These are phyloP conservation scores for Sphecodes monilicornis DNA, from an alignment of 2,888 invertebrate species.

Conservation along the genomic window DNA sequence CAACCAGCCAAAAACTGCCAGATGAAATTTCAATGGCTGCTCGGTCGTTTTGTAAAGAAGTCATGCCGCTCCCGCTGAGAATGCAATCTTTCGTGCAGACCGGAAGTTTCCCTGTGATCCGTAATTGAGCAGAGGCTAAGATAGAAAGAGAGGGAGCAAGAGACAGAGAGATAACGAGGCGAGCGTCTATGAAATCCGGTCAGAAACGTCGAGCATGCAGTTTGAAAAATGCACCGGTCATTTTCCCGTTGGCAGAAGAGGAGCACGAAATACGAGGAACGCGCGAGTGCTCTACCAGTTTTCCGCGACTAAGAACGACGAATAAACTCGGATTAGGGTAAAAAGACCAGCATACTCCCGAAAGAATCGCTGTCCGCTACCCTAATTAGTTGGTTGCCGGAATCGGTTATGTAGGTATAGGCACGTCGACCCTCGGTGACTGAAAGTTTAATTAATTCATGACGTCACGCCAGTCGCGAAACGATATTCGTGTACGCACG, in stretches of 20 bases:
- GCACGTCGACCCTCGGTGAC: no score
- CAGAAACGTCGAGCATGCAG: slow-evolving; percentile 19
- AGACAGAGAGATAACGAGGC: not conserved
- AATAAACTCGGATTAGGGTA: not conserved
- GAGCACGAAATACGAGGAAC: slow-evolving; percentile 15
- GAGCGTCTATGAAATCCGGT: slow-evolving; percentile 31
- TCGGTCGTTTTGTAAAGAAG: not conserved
- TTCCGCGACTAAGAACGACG: not conserved
- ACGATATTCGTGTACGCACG: slow-evolving; percentile 27
- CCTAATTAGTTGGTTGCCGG: not conserved
- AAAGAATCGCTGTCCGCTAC: not conserved
- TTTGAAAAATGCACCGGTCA: slow-evolving; percentile 27
- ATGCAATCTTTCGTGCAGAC: slow-evolving; percentile 13
- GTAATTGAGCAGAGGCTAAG: slow-evolving; percentile 20
- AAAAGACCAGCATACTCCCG: not conserved
- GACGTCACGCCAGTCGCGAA: slow-evolving; percentile 6
- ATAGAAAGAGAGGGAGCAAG: not conserved
- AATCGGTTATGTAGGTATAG: not conserved
- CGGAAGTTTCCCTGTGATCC: slow-evolving; percentile 12
- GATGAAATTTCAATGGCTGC: not conserved
- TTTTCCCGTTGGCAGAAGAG: slow-evolving; percentile 13
- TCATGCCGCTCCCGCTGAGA: not conserved
- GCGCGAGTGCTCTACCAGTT: not conserved
- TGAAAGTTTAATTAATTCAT: slow-evolving; percentile 31
- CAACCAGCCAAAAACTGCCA: no score